Evolutionary conservation across 2,888 invertebrate species (phyloP).

Genomic region (Oxystoma pomonae): DNA sequence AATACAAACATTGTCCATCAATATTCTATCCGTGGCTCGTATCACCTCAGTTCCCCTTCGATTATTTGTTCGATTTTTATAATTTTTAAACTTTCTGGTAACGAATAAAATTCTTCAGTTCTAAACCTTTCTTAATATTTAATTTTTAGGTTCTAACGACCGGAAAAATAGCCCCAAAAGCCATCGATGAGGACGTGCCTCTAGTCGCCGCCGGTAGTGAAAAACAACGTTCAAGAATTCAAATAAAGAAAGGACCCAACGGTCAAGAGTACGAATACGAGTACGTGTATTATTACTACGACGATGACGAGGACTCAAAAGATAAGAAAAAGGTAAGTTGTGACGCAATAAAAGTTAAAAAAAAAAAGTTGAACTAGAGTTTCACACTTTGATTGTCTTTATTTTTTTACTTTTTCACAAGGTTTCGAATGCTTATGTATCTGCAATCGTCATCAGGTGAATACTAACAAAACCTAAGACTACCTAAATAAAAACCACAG

Average conservation of each 20-base stretch:
- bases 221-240: conserved; percentile 66
- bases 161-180: conserved; percentile 40
- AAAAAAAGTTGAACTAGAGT: background rate
- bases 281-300: conserved; percentile 87
- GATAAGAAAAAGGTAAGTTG: conserved; percentile 31
- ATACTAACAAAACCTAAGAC: no score
- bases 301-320: conserved; percentile 62
- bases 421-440: no score
- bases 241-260: conserved; percentile 84
- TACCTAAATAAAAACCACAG: no score
- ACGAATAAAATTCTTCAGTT: no score
- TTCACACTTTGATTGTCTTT: no score
- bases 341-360: conserved; percentile 9
- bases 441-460: no score
- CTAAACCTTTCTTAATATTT: background rate
- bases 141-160: conserved; percentile 49
- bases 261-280: conserved; percentile 90
- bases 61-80: no score
- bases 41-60: no score
- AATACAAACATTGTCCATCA: no score
- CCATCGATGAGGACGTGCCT: conserved; percentile 35
- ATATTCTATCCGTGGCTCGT: no score
- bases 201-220: conserved; percentile 59
- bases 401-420: no score
- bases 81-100: no score